phyloP scores from a whole-genome alignment of 2,113 vertebrate genomes.

The Illadopsis cleaveri region DNA sequence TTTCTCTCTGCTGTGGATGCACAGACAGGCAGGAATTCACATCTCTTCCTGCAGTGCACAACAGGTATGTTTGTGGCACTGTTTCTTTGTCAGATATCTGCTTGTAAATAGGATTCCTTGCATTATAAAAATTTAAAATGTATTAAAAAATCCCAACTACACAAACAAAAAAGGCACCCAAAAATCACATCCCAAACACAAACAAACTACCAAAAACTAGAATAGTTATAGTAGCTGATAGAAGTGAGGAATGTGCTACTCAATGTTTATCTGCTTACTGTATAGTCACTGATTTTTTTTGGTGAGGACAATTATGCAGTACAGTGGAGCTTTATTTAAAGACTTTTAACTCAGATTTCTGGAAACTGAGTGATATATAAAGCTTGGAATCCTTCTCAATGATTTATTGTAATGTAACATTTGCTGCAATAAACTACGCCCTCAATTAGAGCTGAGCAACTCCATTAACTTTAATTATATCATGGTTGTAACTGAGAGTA shows the following conservation, averaged over 20 bases:
- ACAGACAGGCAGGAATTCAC: neutral
- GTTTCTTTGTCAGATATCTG: neutral
- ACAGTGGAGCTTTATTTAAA: neutral
- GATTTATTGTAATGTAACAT: constrained; percentile 1
- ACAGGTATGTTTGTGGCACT: neutral
- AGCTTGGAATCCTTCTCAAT: neutral
- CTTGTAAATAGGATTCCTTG: neutral
- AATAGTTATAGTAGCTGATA: neutral
- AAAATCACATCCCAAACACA: neutral
- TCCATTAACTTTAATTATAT: constrained; percentile 50
- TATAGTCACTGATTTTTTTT: neutral
- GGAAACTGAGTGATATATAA: neutral
- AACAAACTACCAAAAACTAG: neutral
- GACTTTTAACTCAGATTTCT: neutral
- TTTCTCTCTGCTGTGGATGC: neutral
- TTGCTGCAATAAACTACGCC: neutral
- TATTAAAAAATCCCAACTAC: neutral
- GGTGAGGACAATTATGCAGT: neutral
- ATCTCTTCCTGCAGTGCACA: neutral
- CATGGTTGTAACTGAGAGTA: neutral
- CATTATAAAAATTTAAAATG: neutral
- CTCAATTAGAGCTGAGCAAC: constrained; percentile 24
- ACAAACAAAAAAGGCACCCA: neutral
- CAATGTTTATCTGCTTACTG: neutral
- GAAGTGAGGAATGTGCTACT: neutral